Evolutionary conservation across 2,797 vertebrate species (phyloP), one percentile per base, ranked within the genome.

Genomic region (Denticeps clupeoides): DNA sequence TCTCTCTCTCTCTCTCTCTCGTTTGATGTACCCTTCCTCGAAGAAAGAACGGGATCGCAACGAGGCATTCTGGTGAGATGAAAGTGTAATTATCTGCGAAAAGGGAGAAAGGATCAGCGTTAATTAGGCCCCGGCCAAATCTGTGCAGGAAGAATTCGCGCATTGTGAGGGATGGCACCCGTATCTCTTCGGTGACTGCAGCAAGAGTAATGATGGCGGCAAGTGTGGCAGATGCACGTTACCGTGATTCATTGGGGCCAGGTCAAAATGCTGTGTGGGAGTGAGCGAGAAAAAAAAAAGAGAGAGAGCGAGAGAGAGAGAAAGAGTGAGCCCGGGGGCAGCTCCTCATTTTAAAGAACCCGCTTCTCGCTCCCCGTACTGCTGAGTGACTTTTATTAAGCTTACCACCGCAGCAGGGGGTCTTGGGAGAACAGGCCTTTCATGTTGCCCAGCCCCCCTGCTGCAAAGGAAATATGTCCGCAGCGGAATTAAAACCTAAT

Each of bases 11-110:
- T n/a, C n/a, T 60, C 50, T 44, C 32, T 42, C 19, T 82, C 85
- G 83, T 84, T 82, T 87, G 74, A 87, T 90, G 85, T 89, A 84
- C 84, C 79, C 84, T 85, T 83, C 83, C 84, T 87, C 80, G 78
- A 82, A 87, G 83, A 84, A 84, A 84, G 89, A 87, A 89, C 90
- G 89, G 84, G 86, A 90, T 94, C 86, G 89, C 87, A 68, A 59
- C 78, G 81, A 85, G 87, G 89, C 82, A 86, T 91, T 89, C 89
- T 88, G 89, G 87, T 87, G 88, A 94, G 91, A 96, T 96, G 90
- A 95, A 95, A 95, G 90, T 90, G 88, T 93, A 96, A 95, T 97
- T 93, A 95, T 93, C 88, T 84, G 79, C 80, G 86, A 88, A 92
- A 93, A 86, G 84, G 87, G 87, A 86, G 85, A 88, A 88, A 88